Base-by-base conservation (phyloP, 1,140 invertebrate species). In the Heliothis virescens region DNA sequence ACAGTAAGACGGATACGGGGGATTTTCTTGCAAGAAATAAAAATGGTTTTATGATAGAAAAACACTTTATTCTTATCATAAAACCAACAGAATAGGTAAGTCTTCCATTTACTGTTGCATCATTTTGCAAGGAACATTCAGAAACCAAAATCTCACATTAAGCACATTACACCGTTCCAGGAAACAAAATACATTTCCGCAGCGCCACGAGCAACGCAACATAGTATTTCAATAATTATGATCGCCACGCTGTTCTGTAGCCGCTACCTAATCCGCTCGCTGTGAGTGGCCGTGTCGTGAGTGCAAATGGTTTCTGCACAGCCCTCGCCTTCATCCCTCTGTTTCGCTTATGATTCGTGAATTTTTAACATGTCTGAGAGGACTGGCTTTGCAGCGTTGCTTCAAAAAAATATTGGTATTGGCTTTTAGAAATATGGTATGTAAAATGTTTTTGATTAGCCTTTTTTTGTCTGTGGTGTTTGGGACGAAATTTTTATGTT, bases 361-460 rank as follows among this genome's bases (percentile, higher is more conserved):
- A 90, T 90, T 90, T 90, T 91, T 91, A 91, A 91, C 84, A 71
- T 67, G 82, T 75, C 82, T 83, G 82, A 87, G 83, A 89, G 85
- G 83, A 86, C 86, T 78, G 83, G 82, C 81, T 85, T 82, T 55
- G 26, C 34, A 21, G 29, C 29, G 63, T 76, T 74, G 34, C 57
- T 74, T 71, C 18, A 57, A 72, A 63, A 63, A 76, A 63, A 76
- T 62, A 76, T 63, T 62, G 67, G 48, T 71, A 71, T 71, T 71
- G 67, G 67, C 67, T 71, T 52, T 71, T 71, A 52, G 67, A 71
- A 71, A 71, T 71, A 71, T 71, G 48, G 48, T 69, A 21, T 69
- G 62, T 63, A 63, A 16, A 65, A 47, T 47, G 34, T 47, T 18
- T 67, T 67, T 67, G 41, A 18, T 67, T 48, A 67, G 63, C 16